phyloP scores from a whole-genome alignment of 2,888 invertebrate species.

The Parnassius apollo region DNA sequence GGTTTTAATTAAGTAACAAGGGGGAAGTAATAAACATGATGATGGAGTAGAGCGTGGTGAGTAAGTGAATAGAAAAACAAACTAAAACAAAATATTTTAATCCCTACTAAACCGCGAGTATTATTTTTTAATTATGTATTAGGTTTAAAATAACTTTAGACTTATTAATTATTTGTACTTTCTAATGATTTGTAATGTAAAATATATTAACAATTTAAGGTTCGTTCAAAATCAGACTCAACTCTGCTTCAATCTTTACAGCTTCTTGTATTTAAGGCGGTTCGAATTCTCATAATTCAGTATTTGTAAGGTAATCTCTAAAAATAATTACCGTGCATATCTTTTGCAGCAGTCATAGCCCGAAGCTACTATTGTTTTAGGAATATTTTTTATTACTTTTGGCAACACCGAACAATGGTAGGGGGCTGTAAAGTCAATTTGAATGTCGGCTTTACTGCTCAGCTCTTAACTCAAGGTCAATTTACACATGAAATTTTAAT shows the following conservation, averaged over 20 bases:
- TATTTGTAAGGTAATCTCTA: constrained; percentile 20
- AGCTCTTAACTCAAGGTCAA: constrained; percentile 53
- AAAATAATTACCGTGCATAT: constrained; percentile 77
- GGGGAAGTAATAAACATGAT: too few species aligned
- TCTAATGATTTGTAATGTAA: too few species aligned
- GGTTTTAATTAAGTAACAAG: too few species aligned
- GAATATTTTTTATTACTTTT: constrained; percentile 73
- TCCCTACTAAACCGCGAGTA: too few species aligned
- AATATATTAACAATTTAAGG: too few species aligned
- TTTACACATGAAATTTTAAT: constrained; percentile 17
- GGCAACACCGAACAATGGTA: constrained; percentile 75
- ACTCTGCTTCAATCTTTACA: constrained; percentile 41
- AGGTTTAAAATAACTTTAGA: too few species aligned
- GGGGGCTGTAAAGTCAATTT: constrained; percentile 62
- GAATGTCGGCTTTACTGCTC: constrained; percentile 53
- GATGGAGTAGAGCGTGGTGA: too few species aligned
- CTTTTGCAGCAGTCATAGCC: constrained; percentile 69
- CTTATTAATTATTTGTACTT: too few species aligned
- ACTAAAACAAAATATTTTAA: too few species aligned
- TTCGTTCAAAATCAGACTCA: constrained; percentile 22
- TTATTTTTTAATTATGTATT: too few species aligned
- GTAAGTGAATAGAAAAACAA: too few species aligned
- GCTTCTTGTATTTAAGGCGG: constrained; percentile 60
- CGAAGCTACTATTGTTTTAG: constrained; percentile 78
- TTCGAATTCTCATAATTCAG: constrained; percentile 44